A percentile compares a stretch with the other conserved stretches of the same genome.
Evolutionary conservation across 2,113 vertebrate genomes (phyloP).

Genomic region (Tretioscincus oriximinensis): DNA sequence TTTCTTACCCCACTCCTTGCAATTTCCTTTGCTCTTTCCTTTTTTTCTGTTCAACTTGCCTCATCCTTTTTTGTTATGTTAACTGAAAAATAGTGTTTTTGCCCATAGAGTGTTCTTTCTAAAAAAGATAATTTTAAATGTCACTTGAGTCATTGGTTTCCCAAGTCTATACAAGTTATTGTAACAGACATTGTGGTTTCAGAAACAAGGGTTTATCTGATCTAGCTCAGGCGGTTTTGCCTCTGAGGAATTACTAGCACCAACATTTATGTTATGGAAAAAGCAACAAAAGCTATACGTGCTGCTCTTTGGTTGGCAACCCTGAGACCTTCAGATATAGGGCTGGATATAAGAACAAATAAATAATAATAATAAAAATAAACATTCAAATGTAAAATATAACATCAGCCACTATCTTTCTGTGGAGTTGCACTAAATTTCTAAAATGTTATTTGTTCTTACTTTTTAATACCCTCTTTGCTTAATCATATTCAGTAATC

Average conservation of each 20-base stretch:
- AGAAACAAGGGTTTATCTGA: not conserved
- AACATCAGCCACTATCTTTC: not conserved
- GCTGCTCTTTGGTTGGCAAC: too few relatives aligned
- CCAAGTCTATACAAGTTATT: not conserved
- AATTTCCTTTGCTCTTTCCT: not conserved
- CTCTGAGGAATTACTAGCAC: not conserved
- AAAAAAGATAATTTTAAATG: not conserved
- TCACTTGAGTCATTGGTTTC: not conserved
- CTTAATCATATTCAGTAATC: not conserved
- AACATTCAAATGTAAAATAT: not conserved
- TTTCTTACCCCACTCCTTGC: not conserved
- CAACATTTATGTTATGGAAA: too few relatives aligned
- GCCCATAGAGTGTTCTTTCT: not conserved
- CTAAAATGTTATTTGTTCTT: not conserved
- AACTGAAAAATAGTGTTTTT: not conserved
- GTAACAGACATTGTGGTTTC: not conserved
- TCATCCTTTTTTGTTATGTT: constrained; percentile 10
- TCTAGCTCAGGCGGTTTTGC: too few relatives aligned
- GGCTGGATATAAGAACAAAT: too few relatives aligned
- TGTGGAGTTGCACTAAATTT: not conserved
- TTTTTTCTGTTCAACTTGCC: constrained; percentile 24
- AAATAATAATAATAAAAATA: too few relatives aligned
- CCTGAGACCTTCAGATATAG: too few relatives aligned
- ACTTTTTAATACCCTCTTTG: not conserved
- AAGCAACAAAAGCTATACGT: too few relatives aligned